Percentiles rank a stretch among this genome's conserved stretches.
Evolutionary conservation across 2,113 vertebrate species (phyloP).

Genomic region (human (Homo sapiens)): DNA sequence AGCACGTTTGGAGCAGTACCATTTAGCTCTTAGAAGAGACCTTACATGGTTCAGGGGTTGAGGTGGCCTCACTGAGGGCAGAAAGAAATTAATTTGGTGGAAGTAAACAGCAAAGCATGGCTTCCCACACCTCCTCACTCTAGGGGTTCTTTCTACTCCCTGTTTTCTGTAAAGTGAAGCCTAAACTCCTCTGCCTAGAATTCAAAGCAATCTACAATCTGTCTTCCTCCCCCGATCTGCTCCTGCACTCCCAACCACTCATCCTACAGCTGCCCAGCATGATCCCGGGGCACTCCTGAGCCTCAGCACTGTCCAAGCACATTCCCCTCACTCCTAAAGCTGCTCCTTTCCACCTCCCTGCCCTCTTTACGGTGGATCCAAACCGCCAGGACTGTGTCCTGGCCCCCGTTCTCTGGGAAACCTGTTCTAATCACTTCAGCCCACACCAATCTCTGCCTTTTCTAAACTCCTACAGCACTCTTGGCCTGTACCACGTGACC

Average conservation of each 20-base stretch:
- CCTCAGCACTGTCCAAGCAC: not conserved
- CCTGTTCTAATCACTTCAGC: conserved; percentile 11
- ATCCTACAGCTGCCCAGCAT: not conserved
- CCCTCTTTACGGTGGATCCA: not conserved
- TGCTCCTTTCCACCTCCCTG: not conserved
- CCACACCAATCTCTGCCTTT: conserved; percentile 37
- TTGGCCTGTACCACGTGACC: not conserved
- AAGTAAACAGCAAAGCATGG: conserved; percentile 45
- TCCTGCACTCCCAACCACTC: not conserved
- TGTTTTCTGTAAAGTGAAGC: conserved; percentile 17
- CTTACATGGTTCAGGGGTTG: not conserved
- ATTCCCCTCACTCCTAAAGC: not conserved
- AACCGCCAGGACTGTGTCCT: not conserved
- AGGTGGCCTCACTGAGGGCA: not conserved
- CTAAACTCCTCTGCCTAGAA: conserved; percentile 28
- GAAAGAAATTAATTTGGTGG: conserved; percentile 21
- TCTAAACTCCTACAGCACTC: conserved; percentile 28
- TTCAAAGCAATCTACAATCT: conserved; percentile 38
- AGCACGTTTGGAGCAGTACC: not conserved
- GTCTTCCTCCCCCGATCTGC: not conserved
- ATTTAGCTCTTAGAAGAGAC: not conserved
- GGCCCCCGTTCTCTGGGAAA: not conserved
- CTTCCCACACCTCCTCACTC: conserved; percentile 30
- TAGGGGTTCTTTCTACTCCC: not conserved
- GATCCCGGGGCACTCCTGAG: not conserved